These are phyloP conservation scores for Cichlasoma orientale DNA, from an alignment of 2,797 vertebrate species.

Conservation along the genomic window DNA sequence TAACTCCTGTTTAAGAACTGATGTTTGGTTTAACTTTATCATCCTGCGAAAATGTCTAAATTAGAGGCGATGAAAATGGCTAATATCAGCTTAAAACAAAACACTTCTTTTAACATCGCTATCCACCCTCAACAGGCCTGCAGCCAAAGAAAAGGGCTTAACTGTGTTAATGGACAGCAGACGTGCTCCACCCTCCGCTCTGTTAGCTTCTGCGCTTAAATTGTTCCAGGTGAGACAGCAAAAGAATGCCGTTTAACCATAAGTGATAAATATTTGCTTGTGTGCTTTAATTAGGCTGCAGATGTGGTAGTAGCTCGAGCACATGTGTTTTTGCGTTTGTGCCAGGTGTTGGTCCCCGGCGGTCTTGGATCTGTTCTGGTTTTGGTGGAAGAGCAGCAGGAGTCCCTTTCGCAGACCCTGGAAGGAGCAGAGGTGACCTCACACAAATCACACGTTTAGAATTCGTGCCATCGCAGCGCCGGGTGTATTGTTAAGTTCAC, in stretches of 20 bases:
- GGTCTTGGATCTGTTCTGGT: conserved; percentile 80
- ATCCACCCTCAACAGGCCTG: conserved; percentile 63
- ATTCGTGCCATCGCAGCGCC: not conserved
- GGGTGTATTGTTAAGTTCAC: not conserved
- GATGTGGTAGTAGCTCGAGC: conserved; percentile 22
- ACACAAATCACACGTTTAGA: conserved; percentile 11
- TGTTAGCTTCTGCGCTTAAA: conserved; percentile 73
- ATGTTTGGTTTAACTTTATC: not conserved
- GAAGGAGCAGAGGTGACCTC: conserved; percentile 77
- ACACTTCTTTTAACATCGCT: not conserved
- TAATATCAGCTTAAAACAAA: not conserved
- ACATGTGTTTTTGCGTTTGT: conserved; percentile 10
- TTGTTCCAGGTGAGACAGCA: conserved; percentile 78
- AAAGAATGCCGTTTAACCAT: not conserved
- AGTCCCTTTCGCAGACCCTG: conserved; percentile 44
- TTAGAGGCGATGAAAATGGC: not conserved
- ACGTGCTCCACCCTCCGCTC: conserved; percentile 59
- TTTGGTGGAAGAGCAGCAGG: conserved; percentile 78
- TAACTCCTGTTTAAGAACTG: not conserved
- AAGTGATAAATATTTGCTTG: conserved; percentile 32
- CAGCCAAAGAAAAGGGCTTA: conserved; percentile 80
- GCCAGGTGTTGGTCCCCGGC: conserved; percentile 70
- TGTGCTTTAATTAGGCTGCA: conserved; percentile 26
- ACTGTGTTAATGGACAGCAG: conserved; percentile 82
- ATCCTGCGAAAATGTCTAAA: not conserved